Base-by-base conservation (phyloP, 2,888 invertebrate genomes). In the Neocrepidodera transversa region DNA sequence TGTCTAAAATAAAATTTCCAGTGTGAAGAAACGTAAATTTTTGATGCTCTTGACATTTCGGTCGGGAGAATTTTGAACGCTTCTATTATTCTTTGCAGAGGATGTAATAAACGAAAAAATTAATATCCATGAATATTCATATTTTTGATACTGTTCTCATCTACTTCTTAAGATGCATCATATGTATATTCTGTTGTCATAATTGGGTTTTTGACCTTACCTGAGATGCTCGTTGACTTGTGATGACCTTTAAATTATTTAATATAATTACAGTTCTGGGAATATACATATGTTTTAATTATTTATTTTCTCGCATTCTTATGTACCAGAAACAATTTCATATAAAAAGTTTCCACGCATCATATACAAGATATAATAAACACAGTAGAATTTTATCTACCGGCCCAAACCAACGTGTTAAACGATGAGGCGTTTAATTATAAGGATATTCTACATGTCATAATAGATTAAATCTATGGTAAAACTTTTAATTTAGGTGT, bases 231-330 rank as follows among this genome's bases (percentile, higher is more conserved):
- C 68, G 71, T 69, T 71, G 72, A 71, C 71, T 72, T 65, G 67
- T 64, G 65, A 65, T 72, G 72, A 74, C 74, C 74, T 73, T 72
- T 74, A 73, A 74, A 73, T 74, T 74, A 74, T 73, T 74, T 73
- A 69, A 71, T 69, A 66, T 71, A 73, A 74, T 74, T 73, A 72
- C 68, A 68, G 64, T 73, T 74, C 72, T 70, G 71, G 68, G 73
- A 71, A 74, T 71, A 56, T 58, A 60, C 58, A 71, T 68, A 71
- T 70, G 68, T 71, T 73, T 73, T 73, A 69, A 71, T 72, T 73
- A 71, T 69, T 71, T 71, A 47, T 58, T 58, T 51, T 58, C 58
- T 43, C 38, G 58, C 58, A 58, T 58, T 58, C 58, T 58, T 58
- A 51, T 10, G 51, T 45, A 58, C 51, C 36, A 58, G 51, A 51